A percentile compares a stretch with the other conserved stretches of the same genome.
These are phyloP conservation scores for Perdita meconis DNA, from an alignment of 2,888 invertebrate genomes.

Conservation along the genomic window DNA sequence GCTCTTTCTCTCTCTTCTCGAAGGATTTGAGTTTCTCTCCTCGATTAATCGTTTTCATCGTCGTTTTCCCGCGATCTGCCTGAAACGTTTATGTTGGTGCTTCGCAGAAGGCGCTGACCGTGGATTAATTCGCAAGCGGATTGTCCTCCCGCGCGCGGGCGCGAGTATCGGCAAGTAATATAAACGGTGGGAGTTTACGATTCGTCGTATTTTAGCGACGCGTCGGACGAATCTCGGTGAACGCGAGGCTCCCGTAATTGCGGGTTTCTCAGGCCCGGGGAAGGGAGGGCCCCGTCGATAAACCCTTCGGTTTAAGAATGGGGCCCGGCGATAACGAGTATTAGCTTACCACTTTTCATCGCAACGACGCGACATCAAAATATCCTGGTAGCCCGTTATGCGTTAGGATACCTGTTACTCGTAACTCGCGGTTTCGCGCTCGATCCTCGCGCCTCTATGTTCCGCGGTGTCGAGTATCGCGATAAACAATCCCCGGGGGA, in stretches of 20 bases:
- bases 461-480: constrained; percentile 36
- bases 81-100: constrained; percentile 43
- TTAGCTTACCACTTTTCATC: constrained; percentile 60
- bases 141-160: constrained; percentile 55
- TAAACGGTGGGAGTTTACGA: constrained; percentile 66
- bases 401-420: constrained; percentile 44
- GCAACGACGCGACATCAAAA: constrained; percentile 51
- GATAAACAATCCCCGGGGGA: constrained; percentile 32
- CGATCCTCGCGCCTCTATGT: constrained; percentile 3
- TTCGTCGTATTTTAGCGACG: constrained; percentile 63
- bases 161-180: constrained; percentile 55
- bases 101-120: constrained; percentile 33
- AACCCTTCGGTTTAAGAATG: constrained; percentile 67
- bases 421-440: constrained; percentile 34
- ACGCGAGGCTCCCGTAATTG: constrained; percentile 55
- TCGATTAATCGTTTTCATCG: too few relatives aligned
- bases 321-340: constrained; percentile 56
- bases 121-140: constrained; percentile 64
- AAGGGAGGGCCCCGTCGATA: constrained; percentile 41
- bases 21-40: background rate
- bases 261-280: constrained; percentile 44
- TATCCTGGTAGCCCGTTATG: constrained; percentile 47
- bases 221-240: constrained; percentile 46
- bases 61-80: background rate
- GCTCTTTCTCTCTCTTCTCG: too few relatives aligned